phyloP scores from a whole-genome alignment of 1,140 invertebrate genomes.

The Zaprionus gabonicus region DNA sequence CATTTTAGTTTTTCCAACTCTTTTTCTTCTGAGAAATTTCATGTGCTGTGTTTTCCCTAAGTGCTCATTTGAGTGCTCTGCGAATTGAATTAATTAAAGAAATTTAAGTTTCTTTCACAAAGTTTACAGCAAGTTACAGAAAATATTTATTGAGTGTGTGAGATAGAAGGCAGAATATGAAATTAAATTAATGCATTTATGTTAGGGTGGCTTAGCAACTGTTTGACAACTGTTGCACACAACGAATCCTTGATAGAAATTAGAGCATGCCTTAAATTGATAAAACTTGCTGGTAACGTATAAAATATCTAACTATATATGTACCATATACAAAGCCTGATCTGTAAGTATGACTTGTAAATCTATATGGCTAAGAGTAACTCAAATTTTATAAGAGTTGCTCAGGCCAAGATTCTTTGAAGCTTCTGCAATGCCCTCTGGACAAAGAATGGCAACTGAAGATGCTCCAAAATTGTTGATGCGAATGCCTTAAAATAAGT shows the following conservation, averaged over 20 bases:
- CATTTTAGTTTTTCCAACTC: not conserved
- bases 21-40: not conserved
- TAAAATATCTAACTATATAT: too few relatives aligned
- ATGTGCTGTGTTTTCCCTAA: not conserved
- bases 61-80: not conserved
- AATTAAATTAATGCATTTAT: not conserved
- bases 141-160: not conserved
- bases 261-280: too few relatives aligned
- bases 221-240: not conserved
- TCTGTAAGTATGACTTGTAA: too few relatives aligned
- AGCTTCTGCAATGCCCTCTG: too few relatives aligned
- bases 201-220: not conserved
- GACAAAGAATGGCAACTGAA: too few relatives aligned
- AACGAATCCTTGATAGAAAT: not conserved
- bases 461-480: too few relatives aligned
- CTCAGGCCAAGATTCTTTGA: too few relatives aligned
- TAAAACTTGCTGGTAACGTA: too few relatives aligned
- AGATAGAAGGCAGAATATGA: not conserved
- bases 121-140: not conserved
- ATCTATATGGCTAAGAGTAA: too few relatives aligned
- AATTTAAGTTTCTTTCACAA: not conserved
- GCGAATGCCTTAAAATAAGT: too few relatives aligned
- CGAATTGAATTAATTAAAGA: not conserved
- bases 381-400: too few relatives aligned
- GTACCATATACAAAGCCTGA: too few relatives aligned